These are phyloP conservation scores for Xenus cinereus DNA, from an alignment of 2,113 vertebrate species.

Conservation along the genomic window DNA sequence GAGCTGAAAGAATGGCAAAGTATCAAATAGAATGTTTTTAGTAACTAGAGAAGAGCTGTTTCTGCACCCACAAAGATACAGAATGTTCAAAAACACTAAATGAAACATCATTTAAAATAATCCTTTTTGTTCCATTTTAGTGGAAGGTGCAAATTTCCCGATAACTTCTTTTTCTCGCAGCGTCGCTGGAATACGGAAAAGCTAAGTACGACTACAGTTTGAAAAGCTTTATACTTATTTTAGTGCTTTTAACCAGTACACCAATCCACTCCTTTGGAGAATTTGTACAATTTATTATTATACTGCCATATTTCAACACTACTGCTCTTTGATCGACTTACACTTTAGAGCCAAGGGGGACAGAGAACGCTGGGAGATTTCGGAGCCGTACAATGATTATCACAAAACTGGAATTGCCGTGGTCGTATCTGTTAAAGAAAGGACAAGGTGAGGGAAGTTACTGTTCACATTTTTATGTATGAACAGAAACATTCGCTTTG, in stretches of 20 bases:
- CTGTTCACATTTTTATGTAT: not conserved
- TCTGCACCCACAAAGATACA: not conserved
- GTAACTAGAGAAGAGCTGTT: not conserved
- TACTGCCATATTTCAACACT: not conserved
- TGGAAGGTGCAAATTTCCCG: not conserved
- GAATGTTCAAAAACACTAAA: not conserved
- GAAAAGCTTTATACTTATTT: not conserved
- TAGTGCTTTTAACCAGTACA: not conserved
- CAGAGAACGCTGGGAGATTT: constrained; percentile 70
- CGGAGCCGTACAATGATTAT: constrained; percentile 74
- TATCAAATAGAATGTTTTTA: not conserved
- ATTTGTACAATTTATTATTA: not conserved
- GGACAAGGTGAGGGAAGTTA: not conserved
- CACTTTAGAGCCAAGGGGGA: constrained; percentile 76
- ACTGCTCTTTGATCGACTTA: constrained; percentile 69
- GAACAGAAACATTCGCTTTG: not conserved
- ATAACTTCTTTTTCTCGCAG: not conserved
- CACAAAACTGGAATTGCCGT: constrained; percentile 75
- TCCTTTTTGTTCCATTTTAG: not conserved
- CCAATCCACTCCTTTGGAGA: not conserved
- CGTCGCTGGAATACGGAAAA: not conserved
- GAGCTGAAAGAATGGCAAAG: not conserved
- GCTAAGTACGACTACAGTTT: not conserved
- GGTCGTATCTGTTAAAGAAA: constrained; percentile 75
- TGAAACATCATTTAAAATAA: not conserved